Base-by-base conservation (phyloP, 2,797 vertebrate genomes). In the Notolepis coatsorum region DNA sequence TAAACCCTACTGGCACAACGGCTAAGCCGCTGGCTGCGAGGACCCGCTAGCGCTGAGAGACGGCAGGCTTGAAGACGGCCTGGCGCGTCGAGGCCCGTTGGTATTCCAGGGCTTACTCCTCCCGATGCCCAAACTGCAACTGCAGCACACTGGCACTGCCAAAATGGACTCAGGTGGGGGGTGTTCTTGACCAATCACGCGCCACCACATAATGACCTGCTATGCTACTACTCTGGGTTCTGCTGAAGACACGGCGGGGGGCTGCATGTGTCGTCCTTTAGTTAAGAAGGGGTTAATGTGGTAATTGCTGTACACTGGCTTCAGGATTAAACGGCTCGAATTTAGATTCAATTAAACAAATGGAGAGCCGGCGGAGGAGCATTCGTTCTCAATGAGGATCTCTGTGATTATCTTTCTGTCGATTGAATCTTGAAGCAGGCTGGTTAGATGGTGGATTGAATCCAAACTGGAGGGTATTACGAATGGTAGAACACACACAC, bases 11-110 rank as follows among this genome's bases (percentile, higher is more conserved):
- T 77, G 79, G 80, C 84, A 84, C 75, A 73, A 75, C 68, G 42
- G 49, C 68, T 77, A 65, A 89, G 71, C 84, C 45, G 71, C 63
- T 69, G 71, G 76, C 80, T 77, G 61, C 53, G 51, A 69, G 41
- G 48, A 84, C 77, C n/a, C 15, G 12, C 75, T 57, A 65, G 77
- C 81, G 82, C 75, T 75, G 83, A 86, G 83, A 86, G 77, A 85
- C 81, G 87, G 83, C 84, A 83, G 71, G 71, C 73, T 57, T 74
- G 84, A 83, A 87, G 86, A 84, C 87, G 82, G 81, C 65, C 62
- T 87, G 39, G n/a, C 12, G 38, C 17, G 27, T 35, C 37, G 83
- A 88, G 73, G 73, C 79, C 12, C 7, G 18, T 82, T 77, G 70
- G 74, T 73, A 68, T 84, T 89, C 89, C 82, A 84, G 46, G 50